Base-by-base conservation (phyloP, 2,888 invertebrate genomes). In the Parnassius mnemosyne region DNA sequence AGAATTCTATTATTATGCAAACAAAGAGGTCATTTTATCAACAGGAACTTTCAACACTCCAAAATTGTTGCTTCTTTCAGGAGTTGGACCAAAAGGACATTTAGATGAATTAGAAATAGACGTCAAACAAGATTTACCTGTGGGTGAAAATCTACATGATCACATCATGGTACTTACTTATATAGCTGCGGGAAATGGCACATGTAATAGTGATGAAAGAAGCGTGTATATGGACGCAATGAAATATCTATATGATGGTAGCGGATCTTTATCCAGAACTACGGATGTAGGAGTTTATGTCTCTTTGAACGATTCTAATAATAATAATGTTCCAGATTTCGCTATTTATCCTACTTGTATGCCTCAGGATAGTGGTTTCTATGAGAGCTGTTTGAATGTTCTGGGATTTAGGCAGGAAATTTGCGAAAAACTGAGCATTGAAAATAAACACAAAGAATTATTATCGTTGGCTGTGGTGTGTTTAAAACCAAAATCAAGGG, bases 1-100 rank as follows among this genome's bases (percentile, higher is more conserved):
- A 13, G 70, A 77, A 41, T 68, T 75, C 11, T 53, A 70, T 10
- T 81, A 81, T 49, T 82, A 74, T 55, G 81, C 80, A 0, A 67
- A 74, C 2, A 81, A 76, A 53, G 89, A 89, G 69, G 80, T 89
- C 0, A 74, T 89, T 12, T 20, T 86, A n/a, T 78, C 84, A 2
- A 83, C 89, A 0, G 89, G 89, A 0, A 79, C 86, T 0, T 87
- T 85, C 54, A 89, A 88, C 65, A 81, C 86, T 12, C 75, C 89
- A 0, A 87, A 89, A 69, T 64, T 89, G 13, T 63, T 89, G 53
- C 70, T 87, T 60, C 72, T 87, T 0, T 89, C 89, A 0, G 89
- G 89, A 1, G 71, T 89, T 11, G 89, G 89, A 0, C 86, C 87
- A 0, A 77, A 74, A 59, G 63, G 77, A 0, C 78, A 80, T 61